These are phyloP conservation scores for Mohoua ochrocephala DNA, from an alignment of 2,113 vertebrate species.

Conservation along the genomic window DNA sequence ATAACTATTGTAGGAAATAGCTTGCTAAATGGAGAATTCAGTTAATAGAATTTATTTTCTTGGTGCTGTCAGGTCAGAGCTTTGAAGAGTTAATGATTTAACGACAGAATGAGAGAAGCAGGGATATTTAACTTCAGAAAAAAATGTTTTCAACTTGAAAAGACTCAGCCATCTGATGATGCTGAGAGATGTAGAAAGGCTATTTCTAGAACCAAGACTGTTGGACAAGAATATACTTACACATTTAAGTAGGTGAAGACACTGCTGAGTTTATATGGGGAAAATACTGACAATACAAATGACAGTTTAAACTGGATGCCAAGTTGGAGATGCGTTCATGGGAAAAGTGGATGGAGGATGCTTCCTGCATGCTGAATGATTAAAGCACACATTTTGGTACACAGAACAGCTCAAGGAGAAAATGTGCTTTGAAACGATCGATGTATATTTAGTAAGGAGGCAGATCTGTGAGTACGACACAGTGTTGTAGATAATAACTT, in stretches of 20 bases:
- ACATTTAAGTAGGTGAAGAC: constrained; percentile 13
- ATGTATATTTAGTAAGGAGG: neutral
- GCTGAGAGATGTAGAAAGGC: neutral
- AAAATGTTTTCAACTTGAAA: neutral
- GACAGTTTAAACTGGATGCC: neutral
- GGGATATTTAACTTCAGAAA: neutral
- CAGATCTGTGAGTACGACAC: neutral
- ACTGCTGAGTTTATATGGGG: neutral
- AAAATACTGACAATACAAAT: neutral
- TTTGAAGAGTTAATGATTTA: neutral
- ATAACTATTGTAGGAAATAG: neutral
- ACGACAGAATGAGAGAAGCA: neutral
- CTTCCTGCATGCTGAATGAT: neutral
- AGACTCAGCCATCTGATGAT: neutral
- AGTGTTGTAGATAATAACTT: neutral
- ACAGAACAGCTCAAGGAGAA: neutral
- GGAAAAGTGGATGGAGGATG: neutral
- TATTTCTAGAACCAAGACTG: constrained; percentile 10
- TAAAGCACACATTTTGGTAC: neutral
- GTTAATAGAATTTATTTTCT: neutral
- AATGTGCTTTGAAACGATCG: neutral
- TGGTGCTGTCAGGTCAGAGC: neutral
- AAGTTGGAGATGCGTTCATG: neutral
- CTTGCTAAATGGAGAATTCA: neutral
- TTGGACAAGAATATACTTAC: neutral